Base-by-base conservation (phyloP, 2,797 vertebrate species). In the Sphenopsis melanotis region DNA sequence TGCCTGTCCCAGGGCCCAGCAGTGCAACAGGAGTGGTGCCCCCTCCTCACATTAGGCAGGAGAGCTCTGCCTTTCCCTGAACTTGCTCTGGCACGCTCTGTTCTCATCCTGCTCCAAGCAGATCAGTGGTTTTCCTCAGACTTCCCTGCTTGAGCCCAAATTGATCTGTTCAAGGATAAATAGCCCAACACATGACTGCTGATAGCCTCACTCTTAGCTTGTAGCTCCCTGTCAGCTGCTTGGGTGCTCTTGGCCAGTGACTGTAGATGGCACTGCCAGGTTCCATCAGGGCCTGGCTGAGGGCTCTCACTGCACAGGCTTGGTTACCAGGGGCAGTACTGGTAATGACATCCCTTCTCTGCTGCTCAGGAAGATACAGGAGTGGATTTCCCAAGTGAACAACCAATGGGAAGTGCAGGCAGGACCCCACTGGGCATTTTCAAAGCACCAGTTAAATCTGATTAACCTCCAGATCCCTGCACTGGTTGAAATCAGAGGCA, bases 21-120 rank as follows among this genome's bases (percentile, higher is more conserved):
- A 64, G 10, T 5, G n/a, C 46, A 56, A 39, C 18, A 44, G 50
- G 39, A 76, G 55, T 0, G 2, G 39, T 9, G 20, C 0, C 1
- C 0, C 32, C 41, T 72, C 23, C 29, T 88, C 60, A 49, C 26
- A n/a, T 27, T 3, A 18, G 18, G 6, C 49, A 24, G 2, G 22
- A 39, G 42, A 78, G n/a, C 41, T 53, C 89, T 69, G 49, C 37
- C 15, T 18, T 32, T 88, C 36, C 57, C 42, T 10, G 41, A 7
- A 6, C 21, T 87, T 53, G 10, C 70, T 61, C 47, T 70, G 61
- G 34, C 36, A 49, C 26, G 15, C 21, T 66, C 32, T 29, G 14
- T 32, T 77, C 81, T 64, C 41, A 17, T 19, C 47, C 55, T 52
- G 17, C 24, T 76, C 55, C 63, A 23, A 84, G 61, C 22, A 81